A percentile compares a stretch with the other conserved stretches of the same genome.
These are phyloP conservation scores for Bathynomus jamesi DNA, from an alignment of 1,140 invertebrate species.

Conservation along the genomic window DNA sequence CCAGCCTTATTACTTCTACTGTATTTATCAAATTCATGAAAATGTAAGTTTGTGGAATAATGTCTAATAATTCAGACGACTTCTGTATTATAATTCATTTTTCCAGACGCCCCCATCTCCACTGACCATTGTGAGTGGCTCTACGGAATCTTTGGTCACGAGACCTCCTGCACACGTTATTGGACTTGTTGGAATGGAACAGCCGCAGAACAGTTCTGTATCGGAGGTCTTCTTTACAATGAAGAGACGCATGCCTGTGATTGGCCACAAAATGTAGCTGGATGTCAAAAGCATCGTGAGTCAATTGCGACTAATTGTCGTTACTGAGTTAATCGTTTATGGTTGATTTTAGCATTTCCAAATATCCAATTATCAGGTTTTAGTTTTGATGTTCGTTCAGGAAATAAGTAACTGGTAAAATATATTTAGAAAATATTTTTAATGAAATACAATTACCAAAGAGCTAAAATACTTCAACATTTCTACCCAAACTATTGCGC, in stretches of 20 bases:
- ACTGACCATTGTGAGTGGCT: constrained; percentile 86
- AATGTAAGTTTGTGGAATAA: no score
- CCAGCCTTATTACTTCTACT: no score
- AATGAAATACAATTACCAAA: no score
- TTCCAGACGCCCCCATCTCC: constrained; percentile 65
- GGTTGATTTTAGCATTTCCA: background rate
- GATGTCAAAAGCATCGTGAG: constrained; percentile 89
- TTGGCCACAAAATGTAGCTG: constrained; percentile 85
- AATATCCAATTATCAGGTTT: background rate
- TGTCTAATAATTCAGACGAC: no score
- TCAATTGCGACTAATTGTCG: constrained; percentile 33
- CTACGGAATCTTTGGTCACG: constrained; percentile 86
- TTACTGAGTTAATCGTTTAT: no score
- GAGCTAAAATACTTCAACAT: no score
- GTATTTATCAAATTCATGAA: no score
- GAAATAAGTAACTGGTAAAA: no score
- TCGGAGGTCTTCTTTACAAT: constrained; percentile 82
- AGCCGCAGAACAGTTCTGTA: constrained; percentile 83
- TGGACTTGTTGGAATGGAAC: constrained; percentile 94
- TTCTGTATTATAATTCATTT: no score
- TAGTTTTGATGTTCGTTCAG: no score
- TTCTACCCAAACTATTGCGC: no score
- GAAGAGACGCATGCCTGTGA: constrained; percentile 82
- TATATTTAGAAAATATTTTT: no score
- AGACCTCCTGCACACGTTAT: constrained; percentile 83